phyloP scores from a whole-genome alignment of 2,888 invertebrate species.

The Boloria euphrosyne region DNA sequence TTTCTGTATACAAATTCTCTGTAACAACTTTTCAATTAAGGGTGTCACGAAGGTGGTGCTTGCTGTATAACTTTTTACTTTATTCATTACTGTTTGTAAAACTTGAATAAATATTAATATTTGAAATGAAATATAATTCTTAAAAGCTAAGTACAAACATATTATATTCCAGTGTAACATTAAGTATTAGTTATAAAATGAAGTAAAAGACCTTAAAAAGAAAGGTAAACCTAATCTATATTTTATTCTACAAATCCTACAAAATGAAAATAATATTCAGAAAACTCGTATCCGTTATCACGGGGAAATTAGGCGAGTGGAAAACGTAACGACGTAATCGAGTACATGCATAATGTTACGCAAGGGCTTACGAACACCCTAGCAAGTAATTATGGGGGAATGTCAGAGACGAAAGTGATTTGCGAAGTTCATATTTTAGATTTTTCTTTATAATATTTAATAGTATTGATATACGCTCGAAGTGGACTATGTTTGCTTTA shows the following conservation, averaged over 20 bases:
- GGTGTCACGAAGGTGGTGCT: no score
- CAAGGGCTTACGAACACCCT: slow-evolving; percentile 10
- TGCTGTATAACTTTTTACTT: no score
- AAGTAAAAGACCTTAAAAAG: background rate
- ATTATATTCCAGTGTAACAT: no score
- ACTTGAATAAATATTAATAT: no score
- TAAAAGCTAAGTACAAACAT: no score
- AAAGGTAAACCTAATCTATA: background rate
- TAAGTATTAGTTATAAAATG: no score
- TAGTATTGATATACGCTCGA: no score
- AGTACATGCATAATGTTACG: slow-evolving; percentile 30
- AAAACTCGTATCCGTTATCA: slow-evolving; percentile 16
- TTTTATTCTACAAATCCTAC: background rate
- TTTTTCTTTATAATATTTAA: background rate
- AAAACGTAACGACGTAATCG: slow-evolving; percentile 27
- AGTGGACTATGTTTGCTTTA: no score
- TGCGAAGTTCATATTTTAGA: background rate
- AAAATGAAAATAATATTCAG: slow-evolving; percentile 6
- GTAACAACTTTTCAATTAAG: no score
- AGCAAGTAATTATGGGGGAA: slow-evolving; percentile 22
- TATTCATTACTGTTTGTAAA: no score
- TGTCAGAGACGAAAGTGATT: slow-evolving; percentile 8
- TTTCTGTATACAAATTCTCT: no score
- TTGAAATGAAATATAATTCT: no score
- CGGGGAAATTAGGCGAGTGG: slow-evolving; percentile 27